A percentile compares a stretch with the other conserved stretches of the same genome.
phyloP scores from a whole-genome alignment of 1,140 invertebrate species.

The Bombus superbus region DNA sequence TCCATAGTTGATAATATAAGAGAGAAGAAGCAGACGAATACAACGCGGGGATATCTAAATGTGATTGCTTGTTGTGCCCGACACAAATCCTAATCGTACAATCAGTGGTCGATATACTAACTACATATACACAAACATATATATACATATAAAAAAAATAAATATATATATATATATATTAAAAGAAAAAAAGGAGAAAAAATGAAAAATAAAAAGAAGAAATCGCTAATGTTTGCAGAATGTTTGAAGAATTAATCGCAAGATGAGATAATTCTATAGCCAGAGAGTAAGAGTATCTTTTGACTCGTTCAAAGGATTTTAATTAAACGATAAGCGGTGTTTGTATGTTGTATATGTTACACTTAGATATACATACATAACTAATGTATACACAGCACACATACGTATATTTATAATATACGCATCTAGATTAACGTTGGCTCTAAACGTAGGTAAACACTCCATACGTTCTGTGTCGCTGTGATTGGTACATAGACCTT shows the following conservation, averaged over 20 bases:
- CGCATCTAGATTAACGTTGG: constrained; percentile 31
- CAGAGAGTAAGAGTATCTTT: background rate
- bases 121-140: constrained; percentile 18
- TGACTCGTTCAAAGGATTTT: constrained; percentile 10
- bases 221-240: constrained; percentile 21
- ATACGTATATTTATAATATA: constrained; percentile 3
- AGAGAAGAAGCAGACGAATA: constrained; percentile 19
- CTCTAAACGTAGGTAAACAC: constrained; percentile 54
- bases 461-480: constrained; percentile 65
- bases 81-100: constrained; percentile 75
- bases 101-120: constrained; percentile 70
- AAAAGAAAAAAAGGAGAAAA: background rate
- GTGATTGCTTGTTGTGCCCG: constrained; percentile 72
- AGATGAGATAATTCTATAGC: background rate
- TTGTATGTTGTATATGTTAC: constrained; percentile 71
- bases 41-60: constrained; percentile 58
- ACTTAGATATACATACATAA: constrained; percentile 17
- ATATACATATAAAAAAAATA: constrained; percentile 32
- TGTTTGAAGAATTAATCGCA: background rate
- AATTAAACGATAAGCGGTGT: constrained; percentile 54
- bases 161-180: constrained; percentile 28
- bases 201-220: background rate
- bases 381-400: background rate
- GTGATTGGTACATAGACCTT: constrained; percentile 66
- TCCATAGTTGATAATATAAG: background rate